Percentiles rank a stretch among this genome's conserved stretches.
These are phyloP conservation scores for Drosophila grimshawi DNA, from an alignment of 1,140 invertebrate genomes.

Conservation along the genomic window DNA sequence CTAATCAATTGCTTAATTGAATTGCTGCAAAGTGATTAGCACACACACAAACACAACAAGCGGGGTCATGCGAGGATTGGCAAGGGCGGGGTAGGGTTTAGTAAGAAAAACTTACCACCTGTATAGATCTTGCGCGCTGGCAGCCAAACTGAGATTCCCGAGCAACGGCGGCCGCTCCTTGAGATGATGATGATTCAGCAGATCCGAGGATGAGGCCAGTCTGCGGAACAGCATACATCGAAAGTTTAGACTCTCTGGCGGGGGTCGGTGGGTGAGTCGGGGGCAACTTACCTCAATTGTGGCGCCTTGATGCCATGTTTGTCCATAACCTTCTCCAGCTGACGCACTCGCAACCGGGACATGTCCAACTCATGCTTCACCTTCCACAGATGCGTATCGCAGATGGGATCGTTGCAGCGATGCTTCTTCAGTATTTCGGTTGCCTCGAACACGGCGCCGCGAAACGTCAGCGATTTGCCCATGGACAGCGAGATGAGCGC, in stretches of 20 bases:
- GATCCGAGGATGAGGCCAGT: constrained; percentile 83
- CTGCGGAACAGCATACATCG: constrained; percentile 40
- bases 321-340: constrained; percentile 93
- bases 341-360: constrained; percentile 91
- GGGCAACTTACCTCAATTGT: constrained; percentile 85
- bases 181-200: constrained; percentile 81
- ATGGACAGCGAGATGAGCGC: constrained; percentile 94
- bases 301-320: constrained; percentile 91
- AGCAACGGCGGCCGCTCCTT: constrained; percentile 82
- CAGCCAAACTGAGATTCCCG: constrained; percentile 83
- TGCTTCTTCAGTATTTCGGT: constrained; percentile 86
- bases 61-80: constrained; percentile 15
- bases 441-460: constrained; percentile 95
- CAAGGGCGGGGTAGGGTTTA: constrained; percentile 8
- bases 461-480: constrained; percentile 93
- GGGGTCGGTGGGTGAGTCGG: too few species aligned
- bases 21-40: constrained; percentile 37
- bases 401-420: constrained; percentile 92
- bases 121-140: constrained; percentile 85
- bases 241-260: too few species aligned
- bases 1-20: constrained; percentile 76
- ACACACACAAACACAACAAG: not conserved
- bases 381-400: constrained; percentile 94
- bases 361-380: constrained; percentile 95
- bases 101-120: constrained; percentile 84